Conservation (phyloP, 1,140 invertebrate species). For the Caenorhabditis remanei region DNA sequence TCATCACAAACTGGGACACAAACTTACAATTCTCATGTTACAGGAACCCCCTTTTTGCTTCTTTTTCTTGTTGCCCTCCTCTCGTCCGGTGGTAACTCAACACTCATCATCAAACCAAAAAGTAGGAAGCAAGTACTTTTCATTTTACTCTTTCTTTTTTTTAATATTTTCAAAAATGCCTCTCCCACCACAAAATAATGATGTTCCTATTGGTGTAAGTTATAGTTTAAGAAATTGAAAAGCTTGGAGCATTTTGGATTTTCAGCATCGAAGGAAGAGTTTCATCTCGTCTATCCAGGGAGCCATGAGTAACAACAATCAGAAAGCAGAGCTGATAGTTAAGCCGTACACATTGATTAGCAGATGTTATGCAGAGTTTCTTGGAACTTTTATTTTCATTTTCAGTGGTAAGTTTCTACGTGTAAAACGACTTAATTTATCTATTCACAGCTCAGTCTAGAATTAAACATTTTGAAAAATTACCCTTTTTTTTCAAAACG, state of each 20-base stretch:
- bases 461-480: no score
- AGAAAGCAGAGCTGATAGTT: not conserved
- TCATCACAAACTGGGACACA: not conserved
- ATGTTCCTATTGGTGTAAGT: constrained; percentile 36
- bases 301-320: constrained; percentile 35
- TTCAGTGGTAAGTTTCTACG: not conserved
- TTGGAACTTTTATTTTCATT: constrained; percentile 38
- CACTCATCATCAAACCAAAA: constrained; percentile 32
- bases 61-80: no score
- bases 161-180: not conserved
- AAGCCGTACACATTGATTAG: not conserved
- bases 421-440: no score
- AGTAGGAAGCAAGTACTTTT: constrained; percentile 1
- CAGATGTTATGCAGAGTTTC: constrained; percentile 35
- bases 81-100: constrained; percentile 26
- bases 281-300: constrained; percentile 39
- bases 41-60: not conserved
- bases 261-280: constrained; percentile 33
- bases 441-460: no score
- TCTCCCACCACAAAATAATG: constrained; percentile 7
- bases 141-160: constrained; percentile 13
- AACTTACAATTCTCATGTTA: constrained; percentile 13
- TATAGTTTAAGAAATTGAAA: not conserved
- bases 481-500: no score
- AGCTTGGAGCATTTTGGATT: not conserved